Base-by-base conservation (phyloP, 2,888 invertebrate species). In the Rugalucina vietnamica region DNA sequence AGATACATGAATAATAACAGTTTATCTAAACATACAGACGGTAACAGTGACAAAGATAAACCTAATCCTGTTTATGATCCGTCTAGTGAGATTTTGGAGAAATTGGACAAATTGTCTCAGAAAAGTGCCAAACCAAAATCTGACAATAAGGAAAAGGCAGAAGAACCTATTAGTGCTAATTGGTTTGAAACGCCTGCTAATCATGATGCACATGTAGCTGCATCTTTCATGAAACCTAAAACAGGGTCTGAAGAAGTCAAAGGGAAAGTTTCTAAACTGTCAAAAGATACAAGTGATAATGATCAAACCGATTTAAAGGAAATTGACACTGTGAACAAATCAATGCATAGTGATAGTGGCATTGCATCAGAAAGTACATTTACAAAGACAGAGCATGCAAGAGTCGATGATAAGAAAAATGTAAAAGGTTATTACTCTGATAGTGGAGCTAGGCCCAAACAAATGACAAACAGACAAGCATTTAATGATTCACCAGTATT, bases 161-260 rank as follows among this genome's bases (percentile, higher is more conserved):
- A 80, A 39, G 84, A 79, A 83, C 90, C 76, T 77, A 80, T 82
- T 32, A 90, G 82, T 89, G 89, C 88, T 71, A 87, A 89, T n/a
- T 90, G 90, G 90, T 90, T 89, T 81, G 72, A 36, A 12, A 89
- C 90, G 8, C 90, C 90, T 49, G 90, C 88, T 24, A 85, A 90
- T 72, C 84, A 82, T 82, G 88, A 87, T 12, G 80, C 86, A 21
- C 90, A 90, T 78, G 80, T 90, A 12, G 77, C 84, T 36, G 72
- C 78, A 49, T 90, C 89, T 34, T 81, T 86, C 4, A 76, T 71
- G 8, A n/a, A 50, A 24, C 65, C 76, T 29, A 65, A 39, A 57
- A 57, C 49, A 32, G 27, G 18, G 36, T 37, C 75, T 27, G 36
- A 49, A 3, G n/a, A 36, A 1, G 1, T 21, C 24, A 57, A 54